Conservation (phyloP, 2,888 invertebrate species). For the Eurois occulta region DNA sequence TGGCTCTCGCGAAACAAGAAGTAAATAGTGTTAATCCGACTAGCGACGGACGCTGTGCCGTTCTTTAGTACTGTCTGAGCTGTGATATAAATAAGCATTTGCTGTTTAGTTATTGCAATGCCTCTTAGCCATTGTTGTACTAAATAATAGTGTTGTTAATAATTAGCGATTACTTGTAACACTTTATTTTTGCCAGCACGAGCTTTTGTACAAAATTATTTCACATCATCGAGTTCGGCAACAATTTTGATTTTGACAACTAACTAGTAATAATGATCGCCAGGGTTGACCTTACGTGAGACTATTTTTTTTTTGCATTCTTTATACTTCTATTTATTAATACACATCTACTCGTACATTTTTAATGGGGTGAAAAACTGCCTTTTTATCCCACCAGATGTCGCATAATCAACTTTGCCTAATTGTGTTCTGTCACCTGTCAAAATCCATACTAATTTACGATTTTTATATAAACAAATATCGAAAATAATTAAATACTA, state of each 20-base stretch:
- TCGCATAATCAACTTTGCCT: too few species aligned
- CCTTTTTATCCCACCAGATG: too few species aligned
- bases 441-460: too few species aligned
- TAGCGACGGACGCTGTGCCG: slow-evolving; percentile 71
- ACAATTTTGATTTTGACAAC: neutral
- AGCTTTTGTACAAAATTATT: neutral
- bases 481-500: too few species aligned
- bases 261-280: neutral
- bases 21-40: slow-evolving; percentile 86
- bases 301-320: neutral
- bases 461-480: too few species aligned
- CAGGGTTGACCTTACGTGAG: neutral
- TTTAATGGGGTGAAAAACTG: too few species aligned
- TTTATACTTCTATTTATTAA: neutral
- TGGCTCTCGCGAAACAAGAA: slow-evolving; percentile 75
- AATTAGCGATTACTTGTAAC: neutral
- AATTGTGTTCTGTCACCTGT: too few species aligned
- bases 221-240: neutral
- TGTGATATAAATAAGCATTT: slow-evolving; percentile 34
- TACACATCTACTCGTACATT: neutral
- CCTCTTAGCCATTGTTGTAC: slow-evolving; percentile 16
- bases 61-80: slow-evolving; percentile 52
- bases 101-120: slow-evolving; percentile 22
- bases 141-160: slow-evolving; percentile 10
- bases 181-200: neutral